A percentile compares a stretch with the other conserved stretches of the same genome.
Conservation (phyloP, 2,797 vertebrate species). For the Lepus townsendii region DNA sequence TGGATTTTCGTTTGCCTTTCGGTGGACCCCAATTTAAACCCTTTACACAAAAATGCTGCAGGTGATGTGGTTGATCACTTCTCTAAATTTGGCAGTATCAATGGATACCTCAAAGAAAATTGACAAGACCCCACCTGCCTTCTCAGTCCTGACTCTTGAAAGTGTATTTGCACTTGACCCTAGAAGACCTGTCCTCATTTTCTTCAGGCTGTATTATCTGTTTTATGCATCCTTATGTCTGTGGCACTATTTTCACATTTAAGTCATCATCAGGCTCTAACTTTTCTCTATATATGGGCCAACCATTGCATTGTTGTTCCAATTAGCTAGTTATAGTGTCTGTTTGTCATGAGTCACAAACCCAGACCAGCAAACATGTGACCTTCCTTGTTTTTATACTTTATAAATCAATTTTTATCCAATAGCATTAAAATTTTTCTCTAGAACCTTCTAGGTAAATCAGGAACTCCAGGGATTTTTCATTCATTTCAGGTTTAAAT, state of each 20-base stretch:
- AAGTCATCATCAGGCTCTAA: not conserved
- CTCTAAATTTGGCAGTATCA: not conserved
- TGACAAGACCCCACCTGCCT: not conserved
- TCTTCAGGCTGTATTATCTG: not conserved
- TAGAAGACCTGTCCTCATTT: not conserved
- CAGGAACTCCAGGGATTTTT: not conserved
- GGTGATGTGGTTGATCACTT: not conserved
- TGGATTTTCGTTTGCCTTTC: conserved; percentile 1
- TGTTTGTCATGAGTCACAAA: not conserved
- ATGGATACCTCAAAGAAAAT: not conserved
- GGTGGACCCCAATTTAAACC: not conserved
- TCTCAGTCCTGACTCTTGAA: not conserved
- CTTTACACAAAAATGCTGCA: not conserved
- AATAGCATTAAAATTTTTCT: not conserved
- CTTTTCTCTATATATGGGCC: not conserved
- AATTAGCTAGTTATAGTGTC: not conserved
- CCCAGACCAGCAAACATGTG: not conserved
- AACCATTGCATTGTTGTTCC: not conserved
- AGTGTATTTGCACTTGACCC: not conserved
- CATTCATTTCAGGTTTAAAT: conserved; percentile 29
- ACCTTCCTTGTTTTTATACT: not conserved
- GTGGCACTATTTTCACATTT: not conserved
- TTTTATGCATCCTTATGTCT: not conserved
- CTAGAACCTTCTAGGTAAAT: not conserved
- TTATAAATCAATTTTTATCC: not conserved